phyloP scores from a whole-genome alignment of 2,888 invertebrate genomes.

The Ophonus ardosiacus region DNA sequence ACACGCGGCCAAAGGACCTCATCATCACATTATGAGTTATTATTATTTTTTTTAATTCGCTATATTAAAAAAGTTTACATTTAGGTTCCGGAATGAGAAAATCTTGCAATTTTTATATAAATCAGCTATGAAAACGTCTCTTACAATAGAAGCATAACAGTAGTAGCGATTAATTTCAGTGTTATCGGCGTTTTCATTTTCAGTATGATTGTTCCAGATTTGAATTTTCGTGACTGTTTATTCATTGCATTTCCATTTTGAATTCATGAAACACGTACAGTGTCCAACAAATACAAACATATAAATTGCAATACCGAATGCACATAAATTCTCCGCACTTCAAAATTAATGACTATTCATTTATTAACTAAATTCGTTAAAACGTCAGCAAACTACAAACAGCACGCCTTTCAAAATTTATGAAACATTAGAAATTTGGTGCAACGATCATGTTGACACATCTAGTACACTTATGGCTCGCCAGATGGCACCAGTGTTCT shows the following conservation, averaged over 20 bases:
- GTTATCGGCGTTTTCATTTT: conserved; percentile 6
- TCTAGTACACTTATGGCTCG: conserved; percentile 39
- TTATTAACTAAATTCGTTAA: conserved; percentile 47
- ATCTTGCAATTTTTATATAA: not conserved
- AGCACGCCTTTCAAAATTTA: conserved; percentile 44
- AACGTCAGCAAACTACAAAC: conserved; percentile 49
- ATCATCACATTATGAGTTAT: too few relatives aligned
- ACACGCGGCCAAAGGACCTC: too few relatives aligned
- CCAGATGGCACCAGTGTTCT: conserved; percentile 46
- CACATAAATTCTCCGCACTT: conserved; percentile 32
- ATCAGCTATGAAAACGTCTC: not conserved
- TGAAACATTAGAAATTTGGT: conserved; percentile 50
- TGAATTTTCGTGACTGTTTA: conserved; percentile 45
- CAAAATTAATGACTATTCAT: conserved; percentile 53
- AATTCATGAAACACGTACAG: conserved; percentile 33
- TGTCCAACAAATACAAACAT: conserved; percentile 32
- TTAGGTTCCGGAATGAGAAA: not conserved
- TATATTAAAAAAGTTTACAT: too few relatives aligned
- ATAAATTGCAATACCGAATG: conserved; percentile 44
- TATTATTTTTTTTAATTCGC: too few relatives aligned
- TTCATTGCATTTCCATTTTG: conserved; percentile 30
- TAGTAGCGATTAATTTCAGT: conserved; percentile 3
- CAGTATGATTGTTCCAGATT: conserved; percentile 35
- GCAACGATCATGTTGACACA: conserved; percentile 53
- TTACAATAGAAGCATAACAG: conserved; percentile 35